phyloP scores from a whole-genome alignment of 2,797 vertebrate genomes.

The Sebastes minor region DNA sequence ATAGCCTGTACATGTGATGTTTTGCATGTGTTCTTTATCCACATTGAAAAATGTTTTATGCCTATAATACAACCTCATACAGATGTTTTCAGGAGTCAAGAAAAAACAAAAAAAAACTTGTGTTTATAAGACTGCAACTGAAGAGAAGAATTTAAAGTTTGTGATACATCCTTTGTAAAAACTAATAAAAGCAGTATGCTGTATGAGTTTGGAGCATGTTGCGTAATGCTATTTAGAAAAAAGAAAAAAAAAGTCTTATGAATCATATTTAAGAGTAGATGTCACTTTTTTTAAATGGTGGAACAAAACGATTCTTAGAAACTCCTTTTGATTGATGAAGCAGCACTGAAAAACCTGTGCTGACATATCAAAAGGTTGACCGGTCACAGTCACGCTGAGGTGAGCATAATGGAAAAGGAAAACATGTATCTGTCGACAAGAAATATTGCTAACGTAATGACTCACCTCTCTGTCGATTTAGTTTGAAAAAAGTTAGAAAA shows the following conservation, averaged over 20 bases:
- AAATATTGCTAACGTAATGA: not conserved
- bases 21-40: too few relatives aligned
- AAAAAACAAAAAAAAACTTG: too few relatives aligned
- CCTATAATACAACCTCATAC: too few relatives aligned
- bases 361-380: not conserved
- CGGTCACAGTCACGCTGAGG: not conserved
- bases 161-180: not conserved
- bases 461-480: not conserved
- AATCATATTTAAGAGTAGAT: not conserved
- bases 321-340: not conserved
- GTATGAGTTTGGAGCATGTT: not conserved
- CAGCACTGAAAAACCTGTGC: not conserved
- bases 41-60: not conserved
- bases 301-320: too few relatives aligned
- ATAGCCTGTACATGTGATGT: too few relatives aligned
- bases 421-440: not conserved
- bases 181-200: too few relatives aligned
- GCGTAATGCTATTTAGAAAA: not conserved
- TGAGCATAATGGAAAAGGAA: not conserved
- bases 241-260: not conserved
- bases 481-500: not conserved
- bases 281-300: too few relatives aligned
- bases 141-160: not conserved
- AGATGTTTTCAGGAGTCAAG: too few relatives aligned
- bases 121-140: not conserved